A percentile compares a stretch with the other conserved stretches of the same genome.
Conservation (phyloP, 2,797 vertebrate species). For the Gila robusta region DNA sequence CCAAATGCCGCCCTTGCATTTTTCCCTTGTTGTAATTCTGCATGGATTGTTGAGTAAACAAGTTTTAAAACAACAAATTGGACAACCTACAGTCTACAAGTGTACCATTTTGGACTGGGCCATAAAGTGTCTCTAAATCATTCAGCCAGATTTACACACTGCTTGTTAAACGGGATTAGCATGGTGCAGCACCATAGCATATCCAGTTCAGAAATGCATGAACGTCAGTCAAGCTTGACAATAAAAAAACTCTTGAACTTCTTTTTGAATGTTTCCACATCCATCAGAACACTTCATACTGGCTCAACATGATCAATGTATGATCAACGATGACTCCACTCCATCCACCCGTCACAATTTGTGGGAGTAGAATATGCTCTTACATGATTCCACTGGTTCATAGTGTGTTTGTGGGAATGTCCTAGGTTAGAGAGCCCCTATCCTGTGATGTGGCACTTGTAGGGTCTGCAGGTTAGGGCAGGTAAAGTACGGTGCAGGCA, state of each 20-base stretch:
- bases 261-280: conserved; percentile 7
- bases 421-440: conserved; percentile 83
- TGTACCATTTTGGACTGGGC: conserved; percentile 6
- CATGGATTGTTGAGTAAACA: conserved; percentile 1
- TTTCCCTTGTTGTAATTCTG: neutral
- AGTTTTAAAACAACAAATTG: conserved; percentile 4
- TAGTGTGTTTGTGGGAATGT: conserved; percentile 24
- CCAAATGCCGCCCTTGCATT: neutral
- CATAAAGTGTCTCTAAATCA: neutral
- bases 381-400: neutral
- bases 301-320: neutral
- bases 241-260: conserved; percentile 4
- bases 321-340: neutral
- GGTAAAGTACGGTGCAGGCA: conserved; percentile 93
- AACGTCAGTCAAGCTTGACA: neutral
- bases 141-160: conserved; percentile 9
- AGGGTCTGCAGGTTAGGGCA: conserved; percentile 95
- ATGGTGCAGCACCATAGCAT: conserved; percentile 6
- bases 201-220: conserved; percentile 28
- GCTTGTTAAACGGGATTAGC: conserved; percentile 3
- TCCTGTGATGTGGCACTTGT: conserved; percentile 96
- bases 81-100: conserved; percentile 15
- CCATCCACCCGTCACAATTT: neutral
- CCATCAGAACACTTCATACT: conserved; percentile 10
- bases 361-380: conserved; percentile 13